phyloP scores from a whole-genome alignment of 2,113 vertebrate species.

The Mormoops blainvillei region DNA sequence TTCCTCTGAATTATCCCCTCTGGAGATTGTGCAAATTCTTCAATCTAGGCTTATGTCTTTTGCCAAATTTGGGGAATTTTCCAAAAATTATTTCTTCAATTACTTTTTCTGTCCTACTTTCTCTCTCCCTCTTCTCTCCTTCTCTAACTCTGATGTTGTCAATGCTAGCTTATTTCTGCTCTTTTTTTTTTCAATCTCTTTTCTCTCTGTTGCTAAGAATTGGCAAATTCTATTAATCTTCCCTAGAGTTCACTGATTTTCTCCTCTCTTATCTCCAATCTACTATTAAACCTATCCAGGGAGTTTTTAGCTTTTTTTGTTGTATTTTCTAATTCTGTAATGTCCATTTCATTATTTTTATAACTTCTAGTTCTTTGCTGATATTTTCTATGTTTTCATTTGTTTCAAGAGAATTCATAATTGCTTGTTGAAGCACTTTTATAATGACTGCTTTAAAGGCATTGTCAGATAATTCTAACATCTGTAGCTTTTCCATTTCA shows the following conservation, averaged over 20 bases:
- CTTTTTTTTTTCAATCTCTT: not conserved
- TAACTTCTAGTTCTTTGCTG: not conserved
- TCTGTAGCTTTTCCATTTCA: not conserved
- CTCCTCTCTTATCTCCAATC: not conserved
- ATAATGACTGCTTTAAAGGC: not conserved
- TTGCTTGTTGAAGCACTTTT: constrained; percentile 8
- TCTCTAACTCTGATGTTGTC: not conserved
- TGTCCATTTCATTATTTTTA: not conserved
- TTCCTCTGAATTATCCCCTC: not conserved
- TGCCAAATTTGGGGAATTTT: not conserved
- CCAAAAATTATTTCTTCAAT: not conserved
- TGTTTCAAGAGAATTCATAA: not conserved
- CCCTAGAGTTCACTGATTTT: not conserved
- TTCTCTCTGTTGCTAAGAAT: not conserved
- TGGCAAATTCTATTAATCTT: not conserved
- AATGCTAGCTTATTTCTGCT: not conserved
- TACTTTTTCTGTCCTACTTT: not conserved
- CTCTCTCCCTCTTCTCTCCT: not conserved
- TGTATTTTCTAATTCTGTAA: not conserved
- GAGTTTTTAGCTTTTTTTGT: not conserved
- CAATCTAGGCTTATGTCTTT: not conserved
- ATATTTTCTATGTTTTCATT: not conserved
- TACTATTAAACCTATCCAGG: not conserved
- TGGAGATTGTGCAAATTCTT: not conserved
- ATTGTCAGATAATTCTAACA: not conserved